Base-by-base conservation (phyloP, 1,140 invertebrate species). In the Papilio polyxenes region DNA sequence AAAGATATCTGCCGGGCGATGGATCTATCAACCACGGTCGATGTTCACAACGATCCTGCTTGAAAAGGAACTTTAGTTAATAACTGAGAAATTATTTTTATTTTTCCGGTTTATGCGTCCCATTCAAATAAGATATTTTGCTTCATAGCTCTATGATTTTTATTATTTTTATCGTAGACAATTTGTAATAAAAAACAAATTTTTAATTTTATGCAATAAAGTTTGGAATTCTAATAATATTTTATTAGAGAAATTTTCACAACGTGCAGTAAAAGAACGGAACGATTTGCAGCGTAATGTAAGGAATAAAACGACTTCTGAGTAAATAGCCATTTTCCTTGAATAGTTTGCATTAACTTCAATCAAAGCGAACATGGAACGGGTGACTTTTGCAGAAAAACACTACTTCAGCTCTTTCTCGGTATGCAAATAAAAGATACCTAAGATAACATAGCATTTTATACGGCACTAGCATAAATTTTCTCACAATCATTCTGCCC, bases 1-100 rank as follows among this genome's bases (percentile, higher is more conserved):
- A 97, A 1, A 97, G 93, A 85, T 96, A 97, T 48, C 96, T 95
- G 7, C 95, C 95, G 4, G 96, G 95, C 1, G 96, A 96, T 2
- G 97, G 97, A 80, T 97, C 97, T 82, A 98, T 97, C n/a, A 98
- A 92, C 96, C 97, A 97, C n/a, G 97, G 97, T 82, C 97, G 95
- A 40, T 95, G 95, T 83, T 97, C 96, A 85, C 97, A 98, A 80
- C 97, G 96, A 85, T 96, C 95, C 97, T 98, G 92, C 13, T 94
- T 95, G 81, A 78, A 80, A 53, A 82, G 6, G 51, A 72, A 65
- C 79, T 80, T 76, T 5, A 65, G n/a, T 59, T 59, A 59, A 6
- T 53, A 75, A 23, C 8, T 23, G 13, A 53, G 59, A 17, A 59
- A 53, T 37, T 53, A 31, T 1, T 31, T 31, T 0, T 31, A 31